Conservation (phyloP, 2,888 invertebrate genomes). For the Kuschelorhynchus macadamiae region DNA sequence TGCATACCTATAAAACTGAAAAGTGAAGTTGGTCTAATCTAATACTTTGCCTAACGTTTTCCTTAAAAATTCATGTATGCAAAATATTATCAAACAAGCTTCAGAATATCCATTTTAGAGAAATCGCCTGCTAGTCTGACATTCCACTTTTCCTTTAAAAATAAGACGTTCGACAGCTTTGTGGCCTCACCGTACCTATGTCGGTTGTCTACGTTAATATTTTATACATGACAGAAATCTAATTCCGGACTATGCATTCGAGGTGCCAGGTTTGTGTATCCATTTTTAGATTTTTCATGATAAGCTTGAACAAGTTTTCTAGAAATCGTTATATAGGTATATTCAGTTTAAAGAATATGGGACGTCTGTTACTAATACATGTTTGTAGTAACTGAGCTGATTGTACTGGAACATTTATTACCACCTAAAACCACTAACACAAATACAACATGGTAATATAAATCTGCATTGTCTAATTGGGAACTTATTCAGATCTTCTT, state of each 20-base stretch:
- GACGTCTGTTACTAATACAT: too few species aligned
- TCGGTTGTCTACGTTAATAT: conserved; percentile 31
- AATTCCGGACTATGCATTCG: conserved; percentile 26
- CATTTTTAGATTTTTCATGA: conserved; percentile 7
- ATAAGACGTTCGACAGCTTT: conserved; percentile 27
- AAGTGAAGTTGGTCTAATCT: background rate
- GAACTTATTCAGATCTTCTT: too few species aligned
- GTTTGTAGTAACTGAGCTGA: too few species aligned
- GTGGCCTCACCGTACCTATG: conserved; percentile 16
- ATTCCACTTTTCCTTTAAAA: conserved; percentile 4
- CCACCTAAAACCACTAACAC: too few species aligned
- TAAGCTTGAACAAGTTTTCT: background rate
- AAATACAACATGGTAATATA: too few species aligned
- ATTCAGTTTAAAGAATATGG: too few species aligned
- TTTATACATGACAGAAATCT: conserved; percentile 38
- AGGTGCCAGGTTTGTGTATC: conserved; percentile 10
- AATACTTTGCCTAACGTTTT: background rate
- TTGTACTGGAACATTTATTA: too few species aligned
- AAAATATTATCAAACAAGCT: conserved; percentile 1
- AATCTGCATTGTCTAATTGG: too few species aligned
- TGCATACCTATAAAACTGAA: too few species aligned
- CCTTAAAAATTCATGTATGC: background rate
- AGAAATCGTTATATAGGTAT: too few species aligned
- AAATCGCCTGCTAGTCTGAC: background rate
- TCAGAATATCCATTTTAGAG: background rate